phyloP scores from a whole-genome alignment of 2,888 invertebrate genomes.

The Eudasyphora cyanicolor region DNA sequence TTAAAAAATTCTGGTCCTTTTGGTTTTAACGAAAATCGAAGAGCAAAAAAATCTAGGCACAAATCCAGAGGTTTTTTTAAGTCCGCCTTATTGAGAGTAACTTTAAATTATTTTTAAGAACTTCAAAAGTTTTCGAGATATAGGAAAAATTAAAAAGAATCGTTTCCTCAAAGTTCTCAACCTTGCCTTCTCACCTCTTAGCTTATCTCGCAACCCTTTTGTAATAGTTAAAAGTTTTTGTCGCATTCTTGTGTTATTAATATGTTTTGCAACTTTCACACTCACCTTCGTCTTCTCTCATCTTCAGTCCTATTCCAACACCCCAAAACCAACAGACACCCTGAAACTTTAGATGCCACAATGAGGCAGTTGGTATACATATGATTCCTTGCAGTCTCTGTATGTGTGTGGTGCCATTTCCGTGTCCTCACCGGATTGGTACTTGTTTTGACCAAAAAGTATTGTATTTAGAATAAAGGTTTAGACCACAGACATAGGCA shows the following conservation, averaged over 20 bases:
- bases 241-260: constrained; percentile 14
- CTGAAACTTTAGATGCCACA: background rate
- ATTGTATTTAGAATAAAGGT: constrained; percentile 12
- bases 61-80: too few relatives aligned
- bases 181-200: too few relatives aligned
- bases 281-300: background rate
- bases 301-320: background rate
- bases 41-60: too few relatives aligned
- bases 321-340: background rate
- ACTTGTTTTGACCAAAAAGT: background rate
- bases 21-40: too few relatives aligned
- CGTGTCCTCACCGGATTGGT: background rate
- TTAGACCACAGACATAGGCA: background rate
- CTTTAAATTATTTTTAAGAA: too few relatives aligned
- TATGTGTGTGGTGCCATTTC: background rate
- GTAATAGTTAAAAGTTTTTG: background rate
- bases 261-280: background rate
- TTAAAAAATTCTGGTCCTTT: too few relatives aligned
- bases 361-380: background rate
- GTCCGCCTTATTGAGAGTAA: too few relatives aligned
- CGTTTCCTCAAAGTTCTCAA: too few relatives aligned
- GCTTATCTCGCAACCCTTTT: background rate
- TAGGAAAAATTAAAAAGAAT: too few relatives aligned
- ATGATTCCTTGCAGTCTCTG: background rate
- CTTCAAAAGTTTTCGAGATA: too few relatives aligned